Evolutionary conservation across 2,113 vertebrate species (phyloP).

Genomic region (Psammodynastes pulverulentus): DNA sequence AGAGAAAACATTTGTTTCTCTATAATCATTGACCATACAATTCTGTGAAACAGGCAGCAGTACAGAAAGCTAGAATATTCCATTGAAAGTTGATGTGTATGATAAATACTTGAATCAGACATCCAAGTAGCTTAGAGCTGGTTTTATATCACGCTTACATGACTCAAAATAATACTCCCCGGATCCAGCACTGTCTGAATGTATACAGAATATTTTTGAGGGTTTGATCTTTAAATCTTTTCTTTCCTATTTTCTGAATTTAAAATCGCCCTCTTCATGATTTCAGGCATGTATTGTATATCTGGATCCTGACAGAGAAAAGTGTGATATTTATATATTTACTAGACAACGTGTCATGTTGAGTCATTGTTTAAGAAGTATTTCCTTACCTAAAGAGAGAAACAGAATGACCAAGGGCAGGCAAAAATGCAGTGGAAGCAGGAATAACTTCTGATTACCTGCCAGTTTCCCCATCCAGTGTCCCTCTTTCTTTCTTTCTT

Average conservation of each 20-base stretch:
- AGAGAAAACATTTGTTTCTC: not conserved
- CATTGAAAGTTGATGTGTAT: not conserved
- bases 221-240: not conserved
- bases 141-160: not conserved
- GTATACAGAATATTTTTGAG: not conserved
- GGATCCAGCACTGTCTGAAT: not conserved
- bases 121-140: not conserved
- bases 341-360: not conserved
- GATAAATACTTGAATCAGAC: not conserved
- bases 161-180: not conserved
- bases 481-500: not conserved
- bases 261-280: not conserved
- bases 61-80: constrained; percentile 15
- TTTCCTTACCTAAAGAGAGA: not conserved
- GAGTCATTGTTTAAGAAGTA: not conserved
- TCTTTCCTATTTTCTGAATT: not conserved
- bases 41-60: not conserved
- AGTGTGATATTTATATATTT: not conserved
- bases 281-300: not conserved
- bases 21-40: not conserved
- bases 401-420: not conserved
- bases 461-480: not conserved
- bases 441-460: not conserved
- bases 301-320: not conserved
- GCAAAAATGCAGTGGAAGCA: not conserved